Evolutionary conservation across 2,113 vertebrate species (phyloP).

Genomic region (Mesembrinibis cayennensis): DNA sequence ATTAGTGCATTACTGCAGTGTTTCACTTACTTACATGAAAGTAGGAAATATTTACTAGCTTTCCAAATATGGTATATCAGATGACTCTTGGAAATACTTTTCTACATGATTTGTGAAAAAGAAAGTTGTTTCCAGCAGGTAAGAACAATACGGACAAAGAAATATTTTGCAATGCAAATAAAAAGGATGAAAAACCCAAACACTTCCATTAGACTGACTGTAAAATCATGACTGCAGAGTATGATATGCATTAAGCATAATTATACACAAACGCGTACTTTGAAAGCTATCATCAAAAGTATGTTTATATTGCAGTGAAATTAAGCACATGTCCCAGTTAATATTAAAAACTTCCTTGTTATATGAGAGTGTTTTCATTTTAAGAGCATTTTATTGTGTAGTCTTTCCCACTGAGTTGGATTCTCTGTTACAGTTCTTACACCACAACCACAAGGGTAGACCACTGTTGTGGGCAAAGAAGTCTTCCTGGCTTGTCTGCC

Average conservation of each 20-base stretch:
- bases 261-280: conserved; percentile 57
- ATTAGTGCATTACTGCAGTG: not conserved
- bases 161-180: conserved; percentile 48
- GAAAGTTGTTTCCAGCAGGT: conserved; percentile 9
- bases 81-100: conserved; percentile 14
- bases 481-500: not conserved
- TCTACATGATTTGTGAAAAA: not conserved
- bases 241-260: conserved; percentile 42
- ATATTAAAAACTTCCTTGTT: conserved; percentile 50
- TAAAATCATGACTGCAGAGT: not conserved
- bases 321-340: conserved; percentile 43
- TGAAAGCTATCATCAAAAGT: conserved; percentile 59
- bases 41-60: conserved; percentile 8
- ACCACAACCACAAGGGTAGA: not conserved
- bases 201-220: conserved; percentile 23
- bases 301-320: conserved; percentile 51
- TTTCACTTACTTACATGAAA: conserved; percentile 4
- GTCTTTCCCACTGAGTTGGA: not conserved
- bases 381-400: not conserved
- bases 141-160: conserved; percentile 25
- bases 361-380: not conserved
- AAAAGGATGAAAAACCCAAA: not conserved
- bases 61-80: not conserved
- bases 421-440: not conserved
- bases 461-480: not conserved